These are phyloP conservation scores for Sebastiscus tertius DNA, from an alignment of 2,797 vertebrate species.

Conservation along the genomic window DNA sequence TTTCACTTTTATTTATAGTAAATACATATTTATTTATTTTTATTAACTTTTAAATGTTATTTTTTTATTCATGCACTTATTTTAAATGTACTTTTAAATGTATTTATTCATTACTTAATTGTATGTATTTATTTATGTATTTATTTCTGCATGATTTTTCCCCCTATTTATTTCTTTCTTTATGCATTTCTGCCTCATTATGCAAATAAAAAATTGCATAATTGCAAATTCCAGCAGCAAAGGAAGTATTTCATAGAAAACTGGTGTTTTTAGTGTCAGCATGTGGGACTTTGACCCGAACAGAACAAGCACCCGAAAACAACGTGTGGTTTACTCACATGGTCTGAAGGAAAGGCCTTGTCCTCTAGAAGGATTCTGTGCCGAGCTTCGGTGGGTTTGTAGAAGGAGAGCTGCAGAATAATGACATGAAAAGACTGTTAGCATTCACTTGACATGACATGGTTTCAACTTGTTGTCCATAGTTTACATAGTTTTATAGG, in stretches of 20 bases:
- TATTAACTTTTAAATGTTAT: too few species aligned
- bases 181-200: too few species aligned
- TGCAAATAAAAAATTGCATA: too few species aligned
- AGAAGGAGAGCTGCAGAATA: conserved; percentile 90
- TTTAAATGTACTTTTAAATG: too few species aligned
- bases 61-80: too few species aligned
- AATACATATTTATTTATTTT: too few species aligned
- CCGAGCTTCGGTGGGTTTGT: conserved; percentile 88
- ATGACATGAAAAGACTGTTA: background rate
- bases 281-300: background rate
- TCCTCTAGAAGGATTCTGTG: conserved; percentile 94
- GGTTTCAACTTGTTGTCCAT: background rate
- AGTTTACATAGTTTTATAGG: too few species aligned
- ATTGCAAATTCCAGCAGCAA: background rate
- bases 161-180: too few species aligned
- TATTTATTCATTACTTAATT: too few species aligned
- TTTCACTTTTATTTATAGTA: too few species aligned
- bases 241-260: background rate
- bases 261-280: background rate
- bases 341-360: conserved; percentile 95
- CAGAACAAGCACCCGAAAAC: background rate
- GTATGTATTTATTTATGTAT: too few species aligned
- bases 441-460: background rate
- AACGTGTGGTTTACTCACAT: conserved; percentile 82
- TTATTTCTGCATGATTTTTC: too few species aligned